phyloP scores from a whole-genome alignment of 92 coral and sea anemone genomes.

The Actinernus sp. region DNA sequence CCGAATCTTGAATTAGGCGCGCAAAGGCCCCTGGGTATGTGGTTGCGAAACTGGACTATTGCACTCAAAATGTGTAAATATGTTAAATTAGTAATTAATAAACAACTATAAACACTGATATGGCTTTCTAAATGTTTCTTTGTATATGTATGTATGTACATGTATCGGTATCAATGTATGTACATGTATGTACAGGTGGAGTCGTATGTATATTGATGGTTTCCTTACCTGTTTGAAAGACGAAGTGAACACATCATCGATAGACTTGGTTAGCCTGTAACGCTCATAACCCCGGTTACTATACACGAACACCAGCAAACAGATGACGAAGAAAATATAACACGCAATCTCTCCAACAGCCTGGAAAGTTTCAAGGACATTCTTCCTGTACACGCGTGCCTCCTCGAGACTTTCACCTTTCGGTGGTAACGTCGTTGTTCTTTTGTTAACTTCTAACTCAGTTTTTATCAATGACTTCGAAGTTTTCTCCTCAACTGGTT shows the following conservation, averaged over 20 bases:
- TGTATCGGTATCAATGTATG: no score
- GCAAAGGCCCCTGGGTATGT: no score
- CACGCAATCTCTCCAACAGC: conserved; percentile 74
- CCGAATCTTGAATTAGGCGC: no score
- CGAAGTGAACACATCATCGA: conserved; percentile 63
- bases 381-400: conserved; percentile 74
- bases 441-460: conserved; percentile 39
- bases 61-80: no score
- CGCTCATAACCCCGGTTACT: conserved; percentile 82
- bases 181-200: no score
- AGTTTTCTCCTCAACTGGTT: conserved; percentile 82
- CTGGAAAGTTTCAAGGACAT: conserved; percentile 61
- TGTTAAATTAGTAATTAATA: no score
- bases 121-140: no score
- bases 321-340: conserved; percentile 69
- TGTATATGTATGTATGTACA: no score
- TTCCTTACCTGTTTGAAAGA: conserved; percentile 78
- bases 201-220: no score
- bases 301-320: conserved; percentile 81
- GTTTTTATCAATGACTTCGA: conserved; percentile 52
- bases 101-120: no score
- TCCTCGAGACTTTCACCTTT: conserved; percentile 62
- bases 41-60: no score
- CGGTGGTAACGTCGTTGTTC: conserved; percentile 64
- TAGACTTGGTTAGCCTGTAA: conserved; percentile 68